Base-by-base conservation (phyloP, 2,888 invertebrate species). In the Eilema depressum region DNA sequence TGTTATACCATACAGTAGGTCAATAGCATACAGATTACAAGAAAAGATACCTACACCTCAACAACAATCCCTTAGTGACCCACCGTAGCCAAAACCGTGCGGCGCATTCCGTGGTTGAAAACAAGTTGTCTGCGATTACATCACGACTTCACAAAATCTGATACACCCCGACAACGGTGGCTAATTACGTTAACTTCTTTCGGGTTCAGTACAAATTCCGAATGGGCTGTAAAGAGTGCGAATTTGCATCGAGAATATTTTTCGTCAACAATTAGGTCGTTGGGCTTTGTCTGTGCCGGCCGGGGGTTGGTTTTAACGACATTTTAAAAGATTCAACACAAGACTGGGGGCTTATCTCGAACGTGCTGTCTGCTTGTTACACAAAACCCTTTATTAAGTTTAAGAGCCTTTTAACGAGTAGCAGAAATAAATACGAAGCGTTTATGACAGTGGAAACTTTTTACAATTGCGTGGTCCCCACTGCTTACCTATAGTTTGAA, bases 181-280 rank as follows among this genome's bases (percentile, higher is more conserved):
- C 89, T 94, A 93, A 93, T 93, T 92, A 92, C 91, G 88, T 89
- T 91, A 92, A 93, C 91, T 93, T 92, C 90, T 91, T 92, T 91
- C 83, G 89, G 88, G 89, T 88, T 85, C 87, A 89, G 89, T 91
- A 94, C 94, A 94, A 94, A 94, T 94, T 94, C 89, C 84, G 86
- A 94, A 95, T 93, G 91, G 92, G 91, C 92, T 92, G 92, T 94
- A 93, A 94, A 94, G 91, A 91, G 93, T 91, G 90, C 82, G 92
- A 94, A 95, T 95, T 95, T 94, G 93, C 94, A 95, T 94, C 91
- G 92, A 90, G 92, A 92, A 93, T 94, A 93, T 94, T 93, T 93
- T 93, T 93, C 94, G 92, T 93, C 93, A 95, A 93, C 93, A 94
- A 95, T 94, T 95, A 94, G 93, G 88, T 89, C 86, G 90, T 89